phyloP scores from a whole-genome alignment of 30 jellyfish, hydroid and myxozoan genomes.

The Cassiopea andromeda region DNA sequence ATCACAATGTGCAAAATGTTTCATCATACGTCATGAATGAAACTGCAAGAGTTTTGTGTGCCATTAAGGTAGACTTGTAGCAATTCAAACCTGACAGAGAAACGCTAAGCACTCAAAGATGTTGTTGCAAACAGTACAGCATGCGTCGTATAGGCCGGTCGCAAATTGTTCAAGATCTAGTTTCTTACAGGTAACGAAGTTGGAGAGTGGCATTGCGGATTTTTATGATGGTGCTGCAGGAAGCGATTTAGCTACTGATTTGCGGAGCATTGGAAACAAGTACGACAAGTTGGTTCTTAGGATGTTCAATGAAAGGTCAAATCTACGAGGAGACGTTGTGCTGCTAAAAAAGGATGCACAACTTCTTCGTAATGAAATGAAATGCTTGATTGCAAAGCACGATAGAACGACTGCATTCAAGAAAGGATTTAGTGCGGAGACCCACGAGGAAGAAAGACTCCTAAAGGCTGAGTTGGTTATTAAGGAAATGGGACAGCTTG shows the following conservation, averaged over 20 bases:
- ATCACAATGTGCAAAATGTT: neutral
- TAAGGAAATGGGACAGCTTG: slow-evolving; percentile 71
- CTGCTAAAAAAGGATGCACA: slow-evolving; percentile 63
- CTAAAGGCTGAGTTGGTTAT: slow-evolving; percentile 69
- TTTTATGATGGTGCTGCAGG: slow-evolving; percentile 3
- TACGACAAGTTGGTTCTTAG: slow-evolving; percentile 61
- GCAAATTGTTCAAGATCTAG: slow-evolving; percentile 55
- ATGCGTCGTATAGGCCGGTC: slow-evolving; percentile 10
- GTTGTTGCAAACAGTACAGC: slow-evolving; percentile 53
- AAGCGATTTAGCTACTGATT: slow-evolving; percentile 47
- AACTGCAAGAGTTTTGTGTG: neutral
- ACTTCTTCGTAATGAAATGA: slow-evolving; percentile 58
- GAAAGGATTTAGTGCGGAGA: slow-evolving; percentile 51
- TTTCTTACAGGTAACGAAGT: slow-evolving; percentile 18
- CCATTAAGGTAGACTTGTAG: neutral
- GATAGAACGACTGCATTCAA: slow-evolving; percentile 61
- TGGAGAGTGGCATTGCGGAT: slow-evolving; percentile 65
- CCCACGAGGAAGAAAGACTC: slow-evolving; percentile 52
- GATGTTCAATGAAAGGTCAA: slow-evolving; percentile 63
- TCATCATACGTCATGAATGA: slow-evolving; percentile 2
- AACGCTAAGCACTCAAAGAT: neutral
- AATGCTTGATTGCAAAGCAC: slow-evolving; percentile 44
- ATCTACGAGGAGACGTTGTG: slow-evolving; percentile 48
- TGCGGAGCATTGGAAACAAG: slow-evolving; percentile 66
- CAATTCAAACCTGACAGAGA: neutral